A percentile compares a stretch with the other conserved stretches of the same genome.
Conservation (phyloP, 2,888 invertebrate species). For the Andrena camellia region DNA sequence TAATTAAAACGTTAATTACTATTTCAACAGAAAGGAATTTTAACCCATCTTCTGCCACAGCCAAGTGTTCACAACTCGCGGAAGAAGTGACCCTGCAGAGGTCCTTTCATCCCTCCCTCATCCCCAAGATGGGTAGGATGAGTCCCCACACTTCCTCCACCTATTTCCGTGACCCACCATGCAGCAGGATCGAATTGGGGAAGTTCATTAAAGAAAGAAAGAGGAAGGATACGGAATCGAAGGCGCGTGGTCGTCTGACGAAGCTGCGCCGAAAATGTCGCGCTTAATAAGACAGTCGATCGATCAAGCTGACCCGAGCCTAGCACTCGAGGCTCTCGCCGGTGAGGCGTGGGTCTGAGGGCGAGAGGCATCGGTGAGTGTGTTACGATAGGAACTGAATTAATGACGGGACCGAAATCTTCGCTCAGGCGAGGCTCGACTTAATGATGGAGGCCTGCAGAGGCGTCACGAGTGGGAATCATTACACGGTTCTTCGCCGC, state of each 20-base stretch:
- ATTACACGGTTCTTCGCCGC: conserved; percentile 32
- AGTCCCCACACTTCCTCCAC: no score
- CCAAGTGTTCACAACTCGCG: no score
- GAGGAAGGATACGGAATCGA: background rate
- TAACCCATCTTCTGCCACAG: no score
- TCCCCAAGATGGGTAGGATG: no score
- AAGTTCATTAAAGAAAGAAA: background rate
- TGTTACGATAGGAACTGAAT: conserved; percentile 14
- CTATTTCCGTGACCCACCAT: no score
- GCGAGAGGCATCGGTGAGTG: conserved; percentile 17
- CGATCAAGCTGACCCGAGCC: conserved; percentile 44
- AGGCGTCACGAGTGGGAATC: conserved; percentile 38
- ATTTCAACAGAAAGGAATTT: no score
- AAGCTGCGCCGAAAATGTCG: conserved; percentile 30
- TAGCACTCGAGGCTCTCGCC: background rate
- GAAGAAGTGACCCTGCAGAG: no score
- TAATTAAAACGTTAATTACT: no score
- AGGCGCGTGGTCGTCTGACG: background rate
- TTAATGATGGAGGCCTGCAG: conserved; percentile 48
- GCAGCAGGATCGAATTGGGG: background rate
- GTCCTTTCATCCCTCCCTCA: no score
- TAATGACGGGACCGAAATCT: conserved; percentile 21
- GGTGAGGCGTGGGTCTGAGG: conserved; percentile 15
- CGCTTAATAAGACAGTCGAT: conserved; percentile 51
- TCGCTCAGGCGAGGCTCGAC: background rate